These are phyloP conservation scores for Temnothorax longispinosus DNA, from an alignment of 1,140 invertebrate genomes.

Conservation along the genomic window DNA sequence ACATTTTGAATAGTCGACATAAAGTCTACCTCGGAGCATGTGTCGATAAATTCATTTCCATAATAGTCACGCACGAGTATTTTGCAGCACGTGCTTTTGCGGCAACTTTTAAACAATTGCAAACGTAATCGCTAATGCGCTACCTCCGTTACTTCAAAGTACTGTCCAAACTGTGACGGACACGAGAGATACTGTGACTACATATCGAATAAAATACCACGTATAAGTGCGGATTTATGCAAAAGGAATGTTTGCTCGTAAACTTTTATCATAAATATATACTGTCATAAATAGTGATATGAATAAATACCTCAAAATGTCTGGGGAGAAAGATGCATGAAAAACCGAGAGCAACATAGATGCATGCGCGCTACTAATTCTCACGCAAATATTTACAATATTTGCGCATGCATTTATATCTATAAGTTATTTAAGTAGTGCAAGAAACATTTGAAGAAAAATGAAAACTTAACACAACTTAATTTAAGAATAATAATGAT, in stretches of 20 bases:
- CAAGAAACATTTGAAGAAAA: background rate
- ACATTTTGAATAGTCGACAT: conserved; percentile 52
- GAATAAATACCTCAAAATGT: background rate
- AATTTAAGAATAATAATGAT: background rate
- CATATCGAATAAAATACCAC: background rate
- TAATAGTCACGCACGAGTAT: conserved; percentile 11
- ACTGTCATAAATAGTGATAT: background rate
- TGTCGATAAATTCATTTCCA: conserved; percentile 50
- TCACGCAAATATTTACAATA: too few species aligned
- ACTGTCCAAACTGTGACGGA: background rate
- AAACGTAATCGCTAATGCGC: conserved; percentile 12
- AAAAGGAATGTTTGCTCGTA: background rate
- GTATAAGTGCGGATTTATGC: background rate
- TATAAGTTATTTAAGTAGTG: background rate
- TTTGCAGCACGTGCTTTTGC: background rate
- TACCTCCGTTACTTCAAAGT: background rate
- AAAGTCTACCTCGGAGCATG: conserved; percentile 37
- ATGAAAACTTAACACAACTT: background rate
- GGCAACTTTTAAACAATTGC: conserved; percentile 23
- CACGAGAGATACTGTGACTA: background rate
- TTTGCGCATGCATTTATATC: too few species aligned
- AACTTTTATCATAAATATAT: background rate
- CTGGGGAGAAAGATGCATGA: background rate
- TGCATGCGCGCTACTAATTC: too few species aligned
- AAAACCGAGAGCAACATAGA: background rate